Conservation (phyloP, 2,888 invertebrate species). For the Caenorhabditis sulstoni region DNA sequence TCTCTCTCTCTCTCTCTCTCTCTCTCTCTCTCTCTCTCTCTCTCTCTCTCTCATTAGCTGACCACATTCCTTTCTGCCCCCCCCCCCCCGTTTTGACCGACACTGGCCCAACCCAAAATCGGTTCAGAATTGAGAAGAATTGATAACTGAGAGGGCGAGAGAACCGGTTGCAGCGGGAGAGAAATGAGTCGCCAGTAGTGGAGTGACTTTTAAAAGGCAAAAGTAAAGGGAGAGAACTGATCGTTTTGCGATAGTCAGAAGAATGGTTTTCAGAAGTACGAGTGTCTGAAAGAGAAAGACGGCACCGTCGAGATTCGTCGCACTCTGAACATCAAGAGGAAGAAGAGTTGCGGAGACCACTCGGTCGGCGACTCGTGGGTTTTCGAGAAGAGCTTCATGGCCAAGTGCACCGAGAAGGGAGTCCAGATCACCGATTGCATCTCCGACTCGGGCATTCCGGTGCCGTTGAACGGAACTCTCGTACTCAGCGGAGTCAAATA, state of each 20-base stretch:
- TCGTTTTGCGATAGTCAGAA: too few relatives aligned
- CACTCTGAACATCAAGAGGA: slow-evolving; percentile 62
- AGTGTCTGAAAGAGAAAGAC: slow-evolving; percentile 63
- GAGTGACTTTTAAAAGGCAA: slow-evolving; percentile 30
- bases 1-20: background rate
- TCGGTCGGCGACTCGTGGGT: slow-evolving; percentile 68
- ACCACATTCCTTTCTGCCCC: background rate
- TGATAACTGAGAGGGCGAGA: slow-evolving; percentile 17
- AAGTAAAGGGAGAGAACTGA: background rate
- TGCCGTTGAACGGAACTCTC: slow-evolving; percentile 60
- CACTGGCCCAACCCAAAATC: slow-evolving; percentile 3
- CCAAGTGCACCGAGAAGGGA: slow-evolving; percentile 64
- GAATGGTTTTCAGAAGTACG: slow-evolving; percentile 61
- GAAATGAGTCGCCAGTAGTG: background rate
- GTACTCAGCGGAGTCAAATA: slow-evolving; percentile 62
- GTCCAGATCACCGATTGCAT: slow-evolving; percentile 66
- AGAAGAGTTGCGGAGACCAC: slow-evolving; percentile 66
- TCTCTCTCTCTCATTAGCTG: background rate
- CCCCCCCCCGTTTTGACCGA: slow-evolving; percentile 21
- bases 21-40: background rate
- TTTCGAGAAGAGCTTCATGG: slow-evolving; percentile 67
- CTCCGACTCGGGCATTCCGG: slow-evolving; percentile 67
- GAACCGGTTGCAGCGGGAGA: slow-evolving; percentile 33
- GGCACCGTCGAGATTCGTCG: slow-evolving; percentile 67
- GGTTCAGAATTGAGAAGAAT: slow-evolving; percentile 19